These are phyloP conservation scores for Apodemus speciosus DNA, from an alignment of 2,113 vertebrate species.

Conservation along the genomic window DNA sequence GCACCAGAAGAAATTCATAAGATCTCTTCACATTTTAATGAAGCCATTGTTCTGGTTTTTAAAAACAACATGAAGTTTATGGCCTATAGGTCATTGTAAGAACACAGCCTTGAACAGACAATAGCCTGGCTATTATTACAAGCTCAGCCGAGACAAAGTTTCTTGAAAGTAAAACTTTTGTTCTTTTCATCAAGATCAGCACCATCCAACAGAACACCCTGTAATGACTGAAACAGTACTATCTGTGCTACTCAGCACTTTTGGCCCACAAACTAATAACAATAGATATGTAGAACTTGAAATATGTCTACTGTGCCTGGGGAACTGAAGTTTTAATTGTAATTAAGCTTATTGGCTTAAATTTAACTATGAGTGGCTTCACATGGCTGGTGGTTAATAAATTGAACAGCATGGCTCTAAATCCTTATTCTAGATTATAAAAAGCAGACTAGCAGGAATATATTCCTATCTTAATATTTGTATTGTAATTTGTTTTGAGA, in stretches of 20 bases:
- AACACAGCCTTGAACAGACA: constrained; percentile 32
- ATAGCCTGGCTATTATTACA: constrained; percentile 31
- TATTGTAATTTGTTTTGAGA: not conserved
- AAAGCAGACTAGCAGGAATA: not conserved
- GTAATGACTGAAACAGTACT: constrained; percentile 4
- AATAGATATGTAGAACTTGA: not conserved
- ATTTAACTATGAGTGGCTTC: constrained; percentile 11
- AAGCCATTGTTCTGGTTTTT: constrained; percentile 28
- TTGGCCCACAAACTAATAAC: not conserved
- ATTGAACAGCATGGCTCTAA: not conserved
- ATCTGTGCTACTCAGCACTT: not conserved
- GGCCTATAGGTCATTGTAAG: not conserved
- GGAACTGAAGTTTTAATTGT: constrained; percentile 4
- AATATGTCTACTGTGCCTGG: not conserved
- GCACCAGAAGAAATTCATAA: constrained; percentile 25
- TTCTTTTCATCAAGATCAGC: not conserved
- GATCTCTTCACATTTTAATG: not conserved
- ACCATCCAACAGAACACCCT: not conserved
- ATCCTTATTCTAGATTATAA: constrained; percentile 4
- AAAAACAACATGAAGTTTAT: constrained; percentile 6
- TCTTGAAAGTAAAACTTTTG: constrained; percentile 5
- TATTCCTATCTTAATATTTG: not conserved
- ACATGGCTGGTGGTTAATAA: not conserved
- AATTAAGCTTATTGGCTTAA: constrained; percentile 41
- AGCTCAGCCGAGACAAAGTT: constrained; percentile 22